Evolutionary conservation across 2,888 invertebrate genomes (phyloP).

Genomic region (Helicoverpa assulta): DNA sequence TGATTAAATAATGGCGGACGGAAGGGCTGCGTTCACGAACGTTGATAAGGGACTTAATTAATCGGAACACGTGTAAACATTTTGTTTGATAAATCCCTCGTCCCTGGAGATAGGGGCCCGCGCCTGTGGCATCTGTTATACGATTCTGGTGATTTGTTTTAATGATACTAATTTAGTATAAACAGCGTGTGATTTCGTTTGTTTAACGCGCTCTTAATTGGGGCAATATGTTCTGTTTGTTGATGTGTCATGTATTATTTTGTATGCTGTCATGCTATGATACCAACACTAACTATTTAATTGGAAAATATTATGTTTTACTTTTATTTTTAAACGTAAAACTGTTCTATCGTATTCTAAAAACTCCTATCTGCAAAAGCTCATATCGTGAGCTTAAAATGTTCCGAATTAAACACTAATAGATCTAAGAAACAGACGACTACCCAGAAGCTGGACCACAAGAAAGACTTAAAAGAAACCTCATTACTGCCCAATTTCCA

Average conservation of each 20-base stretch:
- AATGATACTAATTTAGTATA: constrained; percentile 80
- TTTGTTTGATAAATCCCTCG: constrained; percentile 81
- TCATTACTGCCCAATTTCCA: constrained; percentile 16
- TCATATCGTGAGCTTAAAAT: too few relatives aligned
- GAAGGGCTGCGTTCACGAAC: constrained; percentile 74
- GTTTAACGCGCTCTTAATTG: constrained; percentile 76
- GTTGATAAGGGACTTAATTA: constrained; percentile 84
- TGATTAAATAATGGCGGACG: constrained; percentile 73
- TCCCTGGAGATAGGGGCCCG: constrained; percentile 69
- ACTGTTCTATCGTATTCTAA: too few relatives aligned
- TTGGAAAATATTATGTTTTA: neutral
- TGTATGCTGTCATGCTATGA: constrained; percentile 26
- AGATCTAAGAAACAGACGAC: neutral
- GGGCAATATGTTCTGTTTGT: constrained; percentile 72
- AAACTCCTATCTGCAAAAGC: too few relatives aligned
- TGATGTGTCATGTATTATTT: constrained; percentile 47
- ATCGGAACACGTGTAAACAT: constrained; percentile 86
- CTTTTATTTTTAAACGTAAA: neutral
- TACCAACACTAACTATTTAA: neutral
- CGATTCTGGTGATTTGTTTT: constrained; percentile 82
- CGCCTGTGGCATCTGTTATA: constrained; percentile 73
- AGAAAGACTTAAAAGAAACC: constrained; percentile 11
- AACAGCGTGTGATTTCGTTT: constrained; percentile 78
- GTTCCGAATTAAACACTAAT: constrained; percentile 5
- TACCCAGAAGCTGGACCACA: constrained; percentile 33